Evolutionary conservation across 1,140 invertebrate species (phyloP).

Genomic region (Cryptotermes secundus): DNA sequence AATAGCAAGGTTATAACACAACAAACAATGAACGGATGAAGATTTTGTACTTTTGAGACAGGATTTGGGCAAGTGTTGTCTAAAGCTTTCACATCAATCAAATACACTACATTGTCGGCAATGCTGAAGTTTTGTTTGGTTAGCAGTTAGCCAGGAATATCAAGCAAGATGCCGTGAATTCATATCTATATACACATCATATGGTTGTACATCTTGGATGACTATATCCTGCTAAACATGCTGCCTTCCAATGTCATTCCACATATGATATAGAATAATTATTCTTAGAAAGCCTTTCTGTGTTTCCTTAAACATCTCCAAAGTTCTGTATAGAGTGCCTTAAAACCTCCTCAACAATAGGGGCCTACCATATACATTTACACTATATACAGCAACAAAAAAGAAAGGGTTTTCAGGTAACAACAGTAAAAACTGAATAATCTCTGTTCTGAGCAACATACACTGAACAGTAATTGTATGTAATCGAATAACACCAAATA

Average conservation of each 20-base stretch:
- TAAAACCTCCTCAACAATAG: slow-evolving; percentile 10
- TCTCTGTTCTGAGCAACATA: slow-evolving; percentile 38
- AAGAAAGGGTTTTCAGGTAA: slow-evolving; percentile 31
- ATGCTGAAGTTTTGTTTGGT: background rate
- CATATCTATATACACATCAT: background rate
- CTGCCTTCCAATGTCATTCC: background rate
- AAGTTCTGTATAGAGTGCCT: slow-evolving; percentile 20
- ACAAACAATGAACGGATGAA: background rate
- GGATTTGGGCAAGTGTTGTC: background rate
- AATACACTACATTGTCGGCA: slow-evolving; percentile 11
- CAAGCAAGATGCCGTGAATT: background rate
- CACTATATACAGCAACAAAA: slow-evolving; percentile 37
- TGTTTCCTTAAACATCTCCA: background rate
- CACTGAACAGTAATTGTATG: slow-evolving; percentile 38
- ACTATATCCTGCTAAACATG: background rate
- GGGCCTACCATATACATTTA: slow-evolving; percentile 34
- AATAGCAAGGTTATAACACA: slow-evolving; percentile 25
- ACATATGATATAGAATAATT: slow-evolving; percentile 15
- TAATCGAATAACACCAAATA: slow-evolving; percentile 37
- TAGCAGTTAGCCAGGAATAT: background rate
- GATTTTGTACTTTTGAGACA: slow-evolving; percentile 17
- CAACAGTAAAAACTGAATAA: slow-evolving; percentile 37
- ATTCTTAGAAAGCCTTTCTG: background rate
- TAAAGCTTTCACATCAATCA: slow-evolving; percentile 17
- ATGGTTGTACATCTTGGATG: background rate